Evolutionary conservation across 1,140 invertebrate species (phyloP).

Genomic region (Eufriesea mexicana): DNA sequence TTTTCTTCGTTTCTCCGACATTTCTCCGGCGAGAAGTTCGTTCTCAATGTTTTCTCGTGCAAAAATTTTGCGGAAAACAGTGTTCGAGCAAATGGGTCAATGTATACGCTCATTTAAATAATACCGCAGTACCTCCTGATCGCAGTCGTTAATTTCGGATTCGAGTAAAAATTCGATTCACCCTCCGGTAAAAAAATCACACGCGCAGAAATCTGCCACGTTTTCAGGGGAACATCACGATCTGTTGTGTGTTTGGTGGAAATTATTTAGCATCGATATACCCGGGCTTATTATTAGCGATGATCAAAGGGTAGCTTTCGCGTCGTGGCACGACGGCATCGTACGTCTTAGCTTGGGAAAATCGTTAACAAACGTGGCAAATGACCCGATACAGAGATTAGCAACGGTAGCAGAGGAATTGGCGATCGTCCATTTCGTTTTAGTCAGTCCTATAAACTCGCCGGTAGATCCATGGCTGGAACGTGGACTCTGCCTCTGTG

Average conservation of each 20-base stretch:
- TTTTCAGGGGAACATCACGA: not conserved
- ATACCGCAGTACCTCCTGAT: not conserved
- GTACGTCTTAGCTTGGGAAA: conserved; percentile 29
- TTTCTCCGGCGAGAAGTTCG: not conserved
- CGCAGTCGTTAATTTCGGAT: not conserved
- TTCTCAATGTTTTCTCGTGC: not conserved
- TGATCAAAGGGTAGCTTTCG: conserved; percentile 52
- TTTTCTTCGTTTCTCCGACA: not conserved
- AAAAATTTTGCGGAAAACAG: not conserved
- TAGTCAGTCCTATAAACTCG: conserved; percentile 18
- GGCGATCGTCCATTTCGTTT: conserved; percentile 47
- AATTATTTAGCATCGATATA: conserved; percentile 26
- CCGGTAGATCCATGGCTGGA: conserved; percentile 10
- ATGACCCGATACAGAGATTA: conserved; percentile 15
- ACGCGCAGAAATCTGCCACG: not conserved
- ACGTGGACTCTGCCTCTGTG: not conserved
- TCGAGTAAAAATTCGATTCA: not conserved
- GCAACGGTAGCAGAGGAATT: conserved; percentile 23
- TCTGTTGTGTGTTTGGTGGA: not conserved
- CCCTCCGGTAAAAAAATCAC: not conserved
- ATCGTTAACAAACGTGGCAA: conserved; percentile 38
- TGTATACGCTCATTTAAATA: not conserved
- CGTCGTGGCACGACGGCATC: not conserved
- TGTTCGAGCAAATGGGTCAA: not conserved
- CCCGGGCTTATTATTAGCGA: conserved; percentile 41